Conservation (phyloP, 2,113 vertebrate species). For the Rhegmatorhina hoffmannsi region DNA sequence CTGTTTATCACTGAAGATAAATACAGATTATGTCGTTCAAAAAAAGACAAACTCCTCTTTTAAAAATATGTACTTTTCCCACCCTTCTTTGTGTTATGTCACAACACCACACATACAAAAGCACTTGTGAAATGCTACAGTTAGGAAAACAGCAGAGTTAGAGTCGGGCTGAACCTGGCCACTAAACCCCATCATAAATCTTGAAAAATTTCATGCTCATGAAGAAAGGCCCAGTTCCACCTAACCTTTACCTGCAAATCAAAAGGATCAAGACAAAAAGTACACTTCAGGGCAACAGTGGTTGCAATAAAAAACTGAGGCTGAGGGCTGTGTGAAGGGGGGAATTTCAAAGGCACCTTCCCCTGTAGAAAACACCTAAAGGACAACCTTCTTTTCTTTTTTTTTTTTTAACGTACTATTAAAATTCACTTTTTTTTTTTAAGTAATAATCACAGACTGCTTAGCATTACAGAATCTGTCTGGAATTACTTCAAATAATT, state of each 20-base stretch:
- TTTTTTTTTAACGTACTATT: not conserved
- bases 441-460: not conserved
- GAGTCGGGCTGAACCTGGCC: not conserved
- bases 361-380: not conserved
- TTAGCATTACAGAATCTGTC: not conserved
- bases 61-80: not conserved
- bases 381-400: not conserved
- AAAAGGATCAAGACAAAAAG: not conserved
- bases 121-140: not conserved
- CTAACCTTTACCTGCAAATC: not conserved
- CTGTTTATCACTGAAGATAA: not conserved
- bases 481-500: not conserved
- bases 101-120: not conserved
- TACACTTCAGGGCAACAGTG: not conserved
- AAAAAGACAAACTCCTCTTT: not conserved
- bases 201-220: not conserved
- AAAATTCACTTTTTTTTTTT: not conserved
- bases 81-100: not conserved
- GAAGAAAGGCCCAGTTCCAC: not conserved
- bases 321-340: rapidly evolving
- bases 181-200: not conserved
- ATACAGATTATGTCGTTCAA: not conserved
- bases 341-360: not conserved
- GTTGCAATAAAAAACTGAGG: not conserved
- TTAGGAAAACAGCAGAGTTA: not conserved